Conservation (phyloP, 2,888 invertebrate species). For the Pristionchus maxplancki region DNA sequence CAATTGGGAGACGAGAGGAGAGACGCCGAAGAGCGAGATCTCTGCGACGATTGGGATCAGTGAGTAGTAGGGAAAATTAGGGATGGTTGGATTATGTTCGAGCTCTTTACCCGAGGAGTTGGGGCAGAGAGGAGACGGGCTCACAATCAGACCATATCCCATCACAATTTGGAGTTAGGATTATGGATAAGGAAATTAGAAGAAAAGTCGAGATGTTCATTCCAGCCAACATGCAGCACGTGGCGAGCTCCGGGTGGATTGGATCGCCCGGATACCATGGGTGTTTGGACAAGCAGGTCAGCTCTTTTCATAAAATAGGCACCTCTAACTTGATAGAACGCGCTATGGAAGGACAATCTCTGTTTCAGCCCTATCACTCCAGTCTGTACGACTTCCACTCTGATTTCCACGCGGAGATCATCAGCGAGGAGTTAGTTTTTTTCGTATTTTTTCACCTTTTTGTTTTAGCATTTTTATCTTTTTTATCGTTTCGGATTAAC, state of each 20-base stretch:
- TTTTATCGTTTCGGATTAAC: too few relatives aligned
- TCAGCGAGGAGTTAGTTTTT: neutral
- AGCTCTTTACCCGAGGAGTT: too few relatives aligned
- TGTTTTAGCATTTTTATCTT: too few relatives aligned
- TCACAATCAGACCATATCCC: too few relatives aligned
- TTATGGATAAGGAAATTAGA: too few relatives aligned
- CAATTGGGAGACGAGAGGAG: neutral
- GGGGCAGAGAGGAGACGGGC: too few relatives aligned
- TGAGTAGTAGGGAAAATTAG: too few relatives aligned
- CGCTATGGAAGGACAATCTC: too few relatives aligned
- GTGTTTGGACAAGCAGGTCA: neutral
- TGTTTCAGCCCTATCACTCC: neutral
- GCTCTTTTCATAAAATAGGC: neutral
- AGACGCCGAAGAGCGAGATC: neutral
- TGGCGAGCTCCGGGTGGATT: neutral
- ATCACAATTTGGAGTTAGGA: too few relatives aligned
- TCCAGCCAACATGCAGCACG: neutral
- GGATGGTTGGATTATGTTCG: too few relatives aligned
- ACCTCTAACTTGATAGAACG: too few relatives aligned
- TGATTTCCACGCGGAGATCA: neutral
- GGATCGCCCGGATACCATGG: slow-evolving; percentile 1
- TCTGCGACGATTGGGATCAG: neutral
- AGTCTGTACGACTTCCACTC: slow-evolving; percentile 4
- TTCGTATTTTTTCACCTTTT: neutral
- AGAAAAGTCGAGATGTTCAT: too few relatives aligned